These are phyloP conservation scores for Temnothorax rugatulus DNA, from an alignment of 2,888 invertebrate genomes.

Conservation along the genomic window DNA sequence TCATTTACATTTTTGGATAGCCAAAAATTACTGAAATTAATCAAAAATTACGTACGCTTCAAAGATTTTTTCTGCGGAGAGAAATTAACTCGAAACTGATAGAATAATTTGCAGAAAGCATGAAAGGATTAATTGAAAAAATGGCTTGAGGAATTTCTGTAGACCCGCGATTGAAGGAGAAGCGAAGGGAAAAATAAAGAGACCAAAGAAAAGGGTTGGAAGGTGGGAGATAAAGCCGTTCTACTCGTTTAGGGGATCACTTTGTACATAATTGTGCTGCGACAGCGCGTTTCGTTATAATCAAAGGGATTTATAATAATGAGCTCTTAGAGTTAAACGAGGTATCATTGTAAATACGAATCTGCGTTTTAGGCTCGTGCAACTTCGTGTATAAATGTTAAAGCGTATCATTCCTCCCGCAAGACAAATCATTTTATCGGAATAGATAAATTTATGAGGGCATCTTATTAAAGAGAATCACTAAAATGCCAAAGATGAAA, in stretches of 20 bases:
- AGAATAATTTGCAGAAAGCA: not conserved
- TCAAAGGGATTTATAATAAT: conserved; percentile 50
- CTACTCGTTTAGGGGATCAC: conserved; percentile 47
- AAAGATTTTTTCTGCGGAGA: not conserved
- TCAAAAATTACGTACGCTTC: not conserved
- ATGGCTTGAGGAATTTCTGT: not conserved
- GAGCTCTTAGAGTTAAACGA: conserved; percentile 26
- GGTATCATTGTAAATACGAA: conserved; percentile 57
- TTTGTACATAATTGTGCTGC: conserved; percentile 56
- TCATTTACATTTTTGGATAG: not conserved
- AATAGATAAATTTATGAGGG: conserved; percentile 34
- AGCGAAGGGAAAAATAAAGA: conserved; percentile 22
- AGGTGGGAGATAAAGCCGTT: conserved; percentile 17
- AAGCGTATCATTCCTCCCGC: conserved; percentile 45
- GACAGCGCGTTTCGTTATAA: conserved; percentile 42
- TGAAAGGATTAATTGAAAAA: conserved; percentile 9
- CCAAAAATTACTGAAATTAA: not conserved
- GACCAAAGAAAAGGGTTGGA: conserved; percentile 30
- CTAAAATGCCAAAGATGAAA: conserved; percentile 44
- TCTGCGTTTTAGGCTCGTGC: conserved; percentile 37
- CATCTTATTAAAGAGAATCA: conserved; percentile 26
- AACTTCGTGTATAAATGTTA: conserved; percentile 58
- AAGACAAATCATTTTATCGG: conserved; percentile 47
- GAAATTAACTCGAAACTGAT: not conserved
- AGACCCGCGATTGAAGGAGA: conserved; percentile 2